Conservation (phyloP, 37 sponge, comb jelly and placozoan genomes). For the Cladorhizidae sp. region DNA sequence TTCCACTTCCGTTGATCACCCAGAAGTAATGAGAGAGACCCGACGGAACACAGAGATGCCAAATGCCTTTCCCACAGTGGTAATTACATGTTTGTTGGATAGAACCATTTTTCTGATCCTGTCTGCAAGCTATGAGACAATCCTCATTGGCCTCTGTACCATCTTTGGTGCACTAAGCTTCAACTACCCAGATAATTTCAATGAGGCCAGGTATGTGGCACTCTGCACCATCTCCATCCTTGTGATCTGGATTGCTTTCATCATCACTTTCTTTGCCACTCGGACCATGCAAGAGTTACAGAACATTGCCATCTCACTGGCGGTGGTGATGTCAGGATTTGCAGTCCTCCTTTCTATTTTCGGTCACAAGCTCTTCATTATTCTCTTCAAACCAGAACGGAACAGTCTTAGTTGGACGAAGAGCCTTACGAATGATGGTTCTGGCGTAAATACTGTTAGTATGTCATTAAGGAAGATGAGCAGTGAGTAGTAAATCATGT, state of each 20-base stretch:
- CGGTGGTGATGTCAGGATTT: slow-evolving; percentile 46
- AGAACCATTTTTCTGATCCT: slow-evolving; percentile 33
- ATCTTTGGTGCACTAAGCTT: slow-evolving; percentile 64
- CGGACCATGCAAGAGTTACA: slow-evolving; percentile 29
- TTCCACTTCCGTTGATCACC: slow-evolving; percentile 19
- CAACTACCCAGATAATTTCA: slow-evolving; percentile 77
- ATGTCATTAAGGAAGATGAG: too few species aligned
- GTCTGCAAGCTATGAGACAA: slow-evolving; percentile 41
- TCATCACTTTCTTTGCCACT: slow-evolving; percentile 51
- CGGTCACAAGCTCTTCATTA: slow-evolving; percentile 62
- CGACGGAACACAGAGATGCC: not conserved
- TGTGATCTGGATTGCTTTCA: slow-evolving; percentile 63
- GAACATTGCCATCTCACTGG: slow-evolving; percentile 39
- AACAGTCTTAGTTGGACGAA: not conserved
- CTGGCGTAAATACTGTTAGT: too few species aligned
- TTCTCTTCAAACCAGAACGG: slow-evolving; percentile 38
- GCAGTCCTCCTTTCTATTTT: slow-evolving; percentile 59
- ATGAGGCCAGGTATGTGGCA: slow-evolving; percentile 70
- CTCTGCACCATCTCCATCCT: slow-evolving; percentile 62
- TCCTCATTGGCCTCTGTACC: slow-evolving; percentile 53
- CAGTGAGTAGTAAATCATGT: too few species aligned
- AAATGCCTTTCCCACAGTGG: slow-evolving; percentile 22
- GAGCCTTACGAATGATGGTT: too few species aligned
- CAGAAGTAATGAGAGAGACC: not conserved
- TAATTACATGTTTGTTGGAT: slow-evolving; percentile 45